Percentiles rank a stretch among this genome's conserved stretches.
These are phyloP conservation scores for Trachelipus rathkii DNA, from an alignment of 1,140 invertebrate species.

Conservation along the genomic window DNA sequence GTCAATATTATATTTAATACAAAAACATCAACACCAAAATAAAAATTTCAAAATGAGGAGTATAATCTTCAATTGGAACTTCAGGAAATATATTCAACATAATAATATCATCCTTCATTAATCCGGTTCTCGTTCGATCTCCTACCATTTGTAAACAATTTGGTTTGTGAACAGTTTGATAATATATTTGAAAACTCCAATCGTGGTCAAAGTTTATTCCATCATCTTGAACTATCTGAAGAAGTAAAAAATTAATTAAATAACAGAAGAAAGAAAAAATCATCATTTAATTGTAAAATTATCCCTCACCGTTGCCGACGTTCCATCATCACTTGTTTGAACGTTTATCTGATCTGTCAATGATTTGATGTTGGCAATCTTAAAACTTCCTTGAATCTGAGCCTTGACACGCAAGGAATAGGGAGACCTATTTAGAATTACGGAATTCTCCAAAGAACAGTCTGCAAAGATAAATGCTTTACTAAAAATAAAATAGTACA, in stretches of 20 bases:
- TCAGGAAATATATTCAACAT: conserved; percentile 35
- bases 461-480: not conserved
- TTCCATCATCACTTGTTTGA: not conserved
- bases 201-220: conserved; percentile 31
- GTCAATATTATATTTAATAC: too few relatives aligned
- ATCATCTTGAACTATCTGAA: conserved; percentile 33
- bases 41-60: conserved; percentile 47
- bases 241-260: not conserved
- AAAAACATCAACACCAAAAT: too few relatives aligned
- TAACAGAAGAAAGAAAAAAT: not conserved
- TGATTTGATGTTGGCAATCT: conserved; percentile 2
- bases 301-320: not conserved
- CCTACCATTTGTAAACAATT: conserved; percentile 10
- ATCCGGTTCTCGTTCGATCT: conserved; percentile 26
- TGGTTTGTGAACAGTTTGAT: conserved; percentile 32
- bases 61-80: conserved; percentile 19
- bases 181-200: conserved; percentile 38
- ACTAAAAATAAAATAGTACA: too few relatives aligned
- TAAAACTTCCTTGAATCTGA: not conserved
- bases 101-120: conserved; percentile 33
- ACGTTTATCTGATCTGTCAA: not conserved
- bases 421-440: not conserved
- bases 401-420: not conserved
- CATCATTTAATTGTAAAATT: not conserved
- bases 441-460: not conserved